A percentile compares a stretch with the other conserved stretches of the same genome.
Evolutionary conservation across 1,140 invertebrate species (phyloP).

Genomic region (Aphidius gifuensis): DNA sequence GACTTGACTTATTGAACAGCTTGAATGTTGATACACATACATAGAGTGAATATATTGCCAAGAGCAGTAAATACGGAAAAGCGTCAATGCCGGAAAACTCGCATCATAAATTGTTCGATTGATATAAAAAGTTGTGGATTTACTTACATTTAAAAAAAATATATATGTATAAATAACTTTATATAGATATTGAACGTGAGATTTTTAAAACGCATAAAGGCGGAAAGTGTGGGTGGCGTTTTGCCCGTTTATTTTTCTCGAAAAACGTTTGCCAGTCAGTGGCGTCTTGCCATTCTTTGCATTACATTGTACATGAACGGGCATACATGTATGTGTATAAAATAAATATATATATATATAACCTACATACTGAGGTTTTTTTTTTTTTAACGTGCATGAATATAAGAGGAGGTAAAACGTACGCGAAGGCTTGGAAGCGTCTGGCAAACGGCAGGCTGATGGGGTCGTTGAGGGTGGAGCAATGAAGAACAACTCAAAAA

Average conservation of each 20-base stretch:
- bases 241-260: constrained; percentile 7
- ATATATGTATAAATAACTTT: too few relatives aligned
- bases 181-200: too few relatives aligned
- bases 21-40: constrained; percentile 1
- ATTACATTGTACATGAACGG: constrained; percentile 12
- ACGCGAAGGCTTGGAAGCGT: constrained; percentile 14
- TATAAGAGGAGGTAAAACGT: not conserved
- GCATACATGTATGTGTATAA: not conserved
- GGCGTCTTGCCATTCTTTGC: constrained; percentile 20
- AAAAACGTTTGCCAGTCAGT: constrained; percentile 11
- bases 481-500: constrained; percentile 11
- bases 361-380: too few relatives aligned
- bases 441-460: constrained; percentile 12
- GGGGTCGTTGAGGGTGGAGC: not conserved
- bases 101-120: constrained; percentile 29
- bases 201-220: not conserved
- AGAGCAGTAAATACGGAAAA: too few relatives aligned
- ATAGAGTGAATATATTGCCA: constrained; percentile 27
- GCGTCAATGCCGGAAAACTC: too few relatives aligned
- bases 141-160: too few relatives aligned
- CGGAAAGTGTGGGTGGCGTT: constrained; percentile 22
- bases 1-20: constrained; percentile 27
- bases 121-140: not conserved
- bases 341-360: too few relatives aligned
- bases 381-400: not conserved